Evolutionary conservation across 1,140 invertebrate genomes (phyloP).

Genomic region (Nilaparvata lugens): DNA sequence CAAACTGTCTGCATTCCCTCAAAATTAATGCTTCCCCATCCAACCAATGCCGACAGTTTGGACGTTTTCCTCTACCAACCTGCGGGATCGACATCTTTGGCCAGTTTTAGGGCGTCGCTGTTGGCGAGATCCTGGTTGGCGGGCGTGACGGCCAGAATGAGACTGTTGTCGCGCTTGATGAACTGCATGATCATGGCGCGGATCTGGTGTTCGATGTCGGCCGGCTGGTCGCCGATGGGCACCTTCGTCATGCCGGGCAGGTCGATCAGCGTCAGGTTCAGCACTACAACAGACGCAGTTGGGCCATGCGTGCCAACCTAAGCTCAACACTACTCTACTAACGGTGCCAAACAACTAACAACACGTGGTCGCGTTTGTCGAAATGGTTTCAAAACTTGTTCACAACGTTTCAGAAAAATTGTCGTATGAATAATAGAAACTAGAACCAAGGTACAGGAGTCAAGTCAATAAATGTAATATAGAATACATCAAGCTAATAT

Average conservation of each 20-base stretch:
- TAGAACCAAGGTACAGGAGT: too few species aligned
- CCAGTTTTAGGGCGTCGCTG: constrained; percentile 90
- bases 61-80: constrained; percentile 55
- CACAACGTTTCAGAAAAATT: too few species aligned
- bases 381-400: too few species aligned
- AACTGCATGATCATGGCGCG: constrained; percentile 90
- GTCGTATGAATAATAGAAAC: too few species aligned
- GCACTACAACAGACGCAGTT: constrained; percentile 49
- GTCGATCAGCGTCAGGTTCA: constrained; percentile 93
- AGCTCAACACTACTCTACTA: constrained; percentile 10
- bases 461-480: too few species aligned
- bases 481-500: too few species aligned
- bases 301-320: constrained; percentile 13
- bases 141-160: constrained; percentile 93
- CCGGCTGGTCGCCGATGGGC: constrained; percentile 90
- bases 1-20: too few species aligned
- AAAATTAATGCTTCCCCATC: too few species aligned
- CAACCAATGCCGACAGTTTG: too few species aligned
- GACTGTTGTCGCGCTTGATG: constrained; percentile 83
- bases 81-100: constrained; percentile 91
- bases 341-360: neutral
- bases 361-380: too few species aligned
- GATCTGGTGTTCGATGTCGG: constrained; percentile 89
- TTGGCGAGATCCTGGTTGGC: constrained; percentile 95
- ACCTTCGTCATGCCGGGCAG: constrained; percentile 93